These are phyloP conservation scores for Cheirogaleus major DNA, from an alignment of 2,797 vertebrate species.

Conservation along the genomic window DNA sequence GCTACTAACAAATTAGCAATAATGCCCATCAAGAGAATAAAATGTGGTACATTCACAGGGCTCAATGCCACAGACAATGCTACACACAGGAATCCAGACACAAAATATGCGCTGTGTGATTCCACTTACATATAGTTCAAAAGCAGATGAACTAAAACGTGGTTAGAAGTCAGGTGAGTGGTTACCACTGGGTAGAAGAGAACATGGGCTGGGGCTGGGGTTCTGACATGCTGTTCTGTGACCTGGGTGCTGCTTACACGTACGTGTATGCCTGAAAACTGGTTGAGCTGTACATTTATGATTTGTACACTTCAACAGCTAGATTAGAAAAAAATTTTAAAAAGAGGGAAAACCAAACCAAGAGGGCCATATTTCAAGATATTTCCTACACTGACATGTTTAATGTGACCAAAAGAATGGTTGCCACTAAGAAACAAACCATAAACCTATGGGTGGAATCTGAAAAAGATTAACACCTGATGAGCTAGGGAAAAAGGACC, in stretches of 20 bases:
- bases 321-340: neutral
- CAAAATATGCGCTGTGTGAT: neutral
- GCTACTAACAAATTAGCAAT: neutral
- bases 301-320: neutral
- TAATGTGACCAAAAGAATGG: neutral
- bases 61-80: neutral
- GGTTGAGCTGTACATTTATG: neutral
- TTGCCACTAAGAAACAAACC: neutral
- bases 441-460: neutral
- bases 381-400: neutral
- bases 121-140: neutral
- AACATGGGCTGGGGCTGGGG: fast-evolving
- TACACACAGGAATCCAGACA: neutral
- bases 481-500: neutral
- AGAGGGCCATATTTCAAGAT: neutral
- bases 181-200: neutral
- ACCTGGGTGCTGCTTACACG: neutral
- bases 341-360: neutral
- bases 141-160: neutral
- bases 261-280: neutral
- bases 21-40: neutral
- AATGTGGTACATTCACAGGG: neutral
- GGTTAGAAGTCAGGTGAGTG: neutral
- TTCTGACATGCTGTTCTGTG: neutral
- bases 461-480: neutral